Evolutionary conservation across 2,113 vertebrate genomes (phyloP).

Genomic region (Alaudala cheleensis): DNA sequence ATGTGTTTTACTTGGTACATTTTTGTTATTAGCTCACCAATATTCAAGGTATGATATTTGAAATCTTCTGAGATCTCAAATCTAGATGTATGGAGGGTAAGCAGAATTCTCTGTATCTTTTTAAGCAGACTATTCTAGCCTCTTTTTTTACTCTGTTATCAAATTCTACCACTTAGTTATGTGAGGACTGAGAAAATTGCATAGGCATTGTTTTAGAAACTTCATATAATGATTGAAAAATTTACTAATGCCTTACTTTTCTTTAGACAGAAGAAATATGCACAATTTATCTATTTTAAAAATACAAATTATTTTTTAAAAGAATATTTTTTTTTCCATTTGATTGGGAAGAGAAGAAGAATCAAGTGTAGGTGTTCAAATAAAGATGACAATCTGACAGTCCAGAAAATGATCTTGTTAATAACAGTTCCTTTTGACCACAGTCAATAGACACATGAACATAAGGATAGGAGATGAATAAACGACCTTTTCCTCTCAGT

Average conservation of each 20-base stretch:
- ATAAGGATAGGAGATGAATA: not conserved
- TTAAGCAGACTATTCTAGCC: not conserved
- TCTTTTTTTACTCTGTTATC: not conserved
- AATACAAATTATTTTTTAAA: not conserved
- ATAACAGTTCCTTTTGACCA: not conserved
- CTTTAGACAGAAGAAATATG: not conserved
- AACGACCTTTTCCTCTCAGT: fast-evolving
- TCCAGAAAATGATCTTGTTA: not conserved
- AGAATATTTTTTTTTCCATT: not conserved
- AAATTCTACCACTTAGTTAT: not conserved
- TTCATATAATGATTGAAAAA: not conserved
- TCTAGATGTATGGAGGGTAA: not conserved
- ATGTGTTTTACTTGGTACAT: not conserved
- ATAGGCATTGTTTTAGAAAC: not conserved
- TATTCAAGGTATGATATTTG: not conserved
- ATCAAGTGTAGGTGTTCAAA: not conserved
- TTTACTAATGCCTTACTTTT: not conserved
- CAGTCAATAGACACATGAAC: not conserved
- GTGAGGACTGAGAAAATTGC: not conserved
- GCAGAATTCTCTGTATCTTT: not conserved
- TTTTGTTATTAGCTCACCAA: not conserved
- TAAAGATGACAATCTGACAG: not conserved
- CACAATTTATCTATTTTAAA: not conserved
- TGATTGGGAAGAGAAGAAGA: not conserved
- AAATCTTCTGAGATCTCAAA: not conserved